These are phyloP conservation scores for Sebastes kiyomatsui DNA, from an alignment of 2,797 vertebrate genomes.

Conservation along the genomic window DNA sequence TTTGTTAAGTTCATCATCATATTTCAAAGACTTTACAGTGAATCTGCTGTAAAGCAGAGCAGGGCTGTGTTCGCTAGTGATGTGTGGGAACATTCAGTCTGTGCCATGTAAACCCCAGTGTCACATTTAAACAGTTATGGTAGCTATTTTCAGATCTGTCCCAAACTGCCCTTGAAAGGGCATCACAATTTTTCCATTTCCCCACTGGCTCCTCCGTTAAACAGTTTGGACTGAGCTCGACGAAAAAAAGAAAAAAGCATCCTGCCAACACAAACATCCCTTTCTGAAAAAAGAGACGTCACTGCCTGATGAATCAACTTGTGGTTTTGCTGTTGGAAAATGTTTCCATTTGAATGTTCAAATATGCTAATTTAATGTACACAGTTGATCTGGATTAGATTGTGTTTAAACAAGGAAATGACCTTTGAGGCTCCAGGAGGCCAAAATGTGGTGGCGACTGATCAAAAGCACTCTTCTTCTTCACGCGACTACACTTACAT, in stretches of 20 bases:
- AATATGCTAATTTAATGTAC: neutral
- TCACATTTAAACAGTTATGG: conserved; percentile 46
- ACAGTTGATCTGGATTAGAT: conserved; percentile 7
- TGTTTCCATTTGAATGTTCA: neutral
- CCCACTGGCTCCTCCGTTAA: conserved; percentile 32
- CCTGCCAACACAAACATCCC: conserved; percentile 48
- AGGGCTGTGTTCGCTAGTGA: neutral
- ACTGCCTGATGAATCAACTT: neutral
- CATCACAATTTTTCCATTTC: conserved; percentile 67
- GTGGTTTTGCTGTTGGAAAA: conserved; percentile 4
- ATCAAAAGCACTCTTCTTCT: neutral
- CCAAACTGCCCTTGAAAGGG: conserved; percentile 68
- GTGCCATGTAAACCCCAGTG: conserved; percentile 39
- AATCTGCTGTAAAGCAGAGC: neutral
- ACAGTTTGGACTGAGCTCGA: conserved; percentile 25
- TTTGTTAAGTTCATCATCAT: neutral
- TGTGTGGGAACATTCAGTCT: conserved; percentile 44
- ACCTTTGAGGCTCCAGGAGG: neutral
- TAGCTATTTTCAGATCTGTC: conserved; percentile 72
- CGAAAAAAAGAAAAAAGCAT: neutral
- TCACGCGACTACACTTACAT: neutral
- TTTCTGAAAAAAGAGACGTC: conserved; percentile 9
- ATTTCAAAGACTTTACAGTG: neutral
- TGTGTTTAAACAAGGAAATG: neutral
- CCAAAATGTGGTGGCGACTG: neutral